Evolutionary conservation across 1,140 invertebrate genomes (phyloP).

Genomic region (Trialeurodes vaporariorum): DNA sequence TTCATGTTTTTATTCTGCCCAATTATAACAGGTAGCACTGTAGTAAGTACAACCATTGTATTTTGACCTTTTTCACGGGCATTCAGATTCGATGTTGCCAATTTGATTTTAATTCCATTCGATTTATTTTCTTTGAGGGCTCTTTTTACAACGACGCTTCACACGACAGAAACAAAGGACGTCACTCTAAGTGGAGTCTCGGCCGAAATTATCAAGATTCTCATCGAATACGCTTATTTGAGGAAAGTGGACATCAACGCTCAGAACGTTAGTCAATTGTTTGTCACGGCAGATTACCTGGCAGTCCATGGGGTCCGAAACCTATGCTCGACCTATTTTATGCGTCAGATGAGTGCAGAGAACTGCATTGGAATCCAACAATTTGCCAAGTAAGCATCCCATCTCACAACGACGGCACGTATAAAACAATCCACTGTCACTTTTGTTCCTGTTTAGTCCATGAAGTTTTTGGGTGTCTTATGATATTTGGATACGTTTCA

Average conservation of each 20-base stretch:
- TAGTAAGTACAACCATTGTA: constrained; percentile 4
- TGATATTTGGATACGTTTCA: no score
- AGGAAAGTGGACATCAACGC: constrained; percentile 52
- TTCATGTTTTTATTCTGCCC: neutral
- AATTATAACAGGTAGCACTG: neutral
- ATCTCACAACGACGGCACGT: no score
- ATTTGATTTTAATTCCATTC: neutral
- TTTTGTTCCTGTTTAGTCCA: no score
- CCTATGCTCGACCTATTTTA: constrained; percentile 61
- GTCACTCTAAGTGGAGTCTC: constrained; percentile 62
- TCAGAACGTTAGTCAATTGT: constrained; percentile 61
- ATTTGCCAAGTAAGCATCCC: constrained; percentile 49
- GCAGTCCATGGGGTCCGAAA: constrained; percentile 62
- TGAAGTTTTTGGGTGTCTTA: no score
- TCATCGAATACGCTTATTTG: constrained; percentile 74
- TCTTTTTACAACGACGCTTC: constrained; percentile 69
- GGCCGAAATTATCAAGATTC: constrained; percentile 53
- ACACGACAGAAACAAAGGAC: constrained; percentile 50
- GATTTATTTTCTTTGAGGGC: constrained; percentile 39
- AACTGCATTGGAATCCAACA: constrained; percentile 73
- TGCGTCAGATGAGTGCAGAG: constrained; percentile 45
- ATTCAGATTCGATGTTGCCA: neutral
- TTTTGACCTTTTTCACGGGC: no score
- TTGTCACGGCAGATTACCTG: constrained; percentile 66
- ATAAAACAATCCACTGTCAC: no score